These are phyloP conservation scores for Acomys russatus DNA, from an alignment of 2,797 vertebrate genomes.

Conservation along the genomic window DNA sequence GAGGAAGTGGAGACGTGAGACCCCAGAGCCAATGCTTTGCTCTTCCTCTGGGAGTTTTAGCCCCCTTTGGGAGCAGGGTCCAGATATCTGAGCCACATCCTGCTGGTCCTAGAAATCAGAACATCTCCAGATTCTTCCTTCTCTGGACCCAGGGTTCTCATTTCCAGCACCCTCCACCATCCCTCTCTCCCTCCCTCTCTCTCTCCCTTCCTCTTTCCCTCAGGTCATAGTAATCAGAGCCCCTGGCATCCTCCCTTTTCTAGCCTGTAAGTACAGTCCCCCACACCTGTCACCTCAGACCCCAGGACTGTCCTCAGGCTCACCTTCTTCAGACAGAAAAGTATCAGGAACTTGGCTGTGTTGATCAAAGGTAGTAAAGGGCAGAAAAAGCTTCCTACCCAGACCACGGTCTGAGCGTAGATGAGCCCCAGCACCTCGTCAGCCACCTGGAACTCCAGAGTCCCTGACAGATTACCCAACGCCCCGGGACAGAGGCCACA, in stretches of 20 bases:
- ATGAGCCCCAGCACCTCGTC: constrained; percentile 93
- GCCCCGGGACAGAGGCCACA: constrained; percentile 91
- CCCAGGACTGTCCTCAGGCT: not conserved
- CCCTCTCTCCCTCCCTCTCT: not conserved
- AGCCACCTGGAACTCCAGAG: constrained; percentile 93
- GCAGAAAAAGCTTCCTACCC: constrained; percentile 95
- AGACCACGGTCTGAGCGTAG: constrained; percentile 94
- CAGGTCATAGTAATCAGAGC: not conserved
- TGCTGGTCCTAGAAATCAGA: not conserved
- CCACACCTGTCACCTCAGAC: not conserved
- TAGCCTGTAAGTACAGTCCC: not conserved
- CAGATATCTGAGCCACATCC: not conserved
- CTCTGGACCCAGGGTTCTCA: not conserved
- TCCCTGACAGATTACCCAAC: constrained; percentile 88
- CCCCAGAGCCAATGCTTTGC: not conserved
- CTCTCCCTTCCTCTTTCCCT: too few relatives aligned
- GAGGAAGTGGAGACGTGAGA: not conserved
- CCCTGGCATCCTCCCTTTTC: not conserved
- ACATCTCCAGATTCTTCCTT: not conserved
- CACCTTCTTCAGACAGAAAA: constrained; percentile 95
- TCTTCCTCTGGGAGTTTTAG: not conserved
- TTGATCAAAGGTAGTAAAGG: constrained; percentile 94
- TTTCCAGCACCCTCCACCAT: not conserved
- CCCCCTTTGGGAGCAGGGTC: not conserved
- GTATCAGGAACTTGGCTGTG: constrained; percentile 92